phyloP scores from a whole-genome alignment of 2,113 vertebrate species.

The Podarcis cretensis region DNA sequence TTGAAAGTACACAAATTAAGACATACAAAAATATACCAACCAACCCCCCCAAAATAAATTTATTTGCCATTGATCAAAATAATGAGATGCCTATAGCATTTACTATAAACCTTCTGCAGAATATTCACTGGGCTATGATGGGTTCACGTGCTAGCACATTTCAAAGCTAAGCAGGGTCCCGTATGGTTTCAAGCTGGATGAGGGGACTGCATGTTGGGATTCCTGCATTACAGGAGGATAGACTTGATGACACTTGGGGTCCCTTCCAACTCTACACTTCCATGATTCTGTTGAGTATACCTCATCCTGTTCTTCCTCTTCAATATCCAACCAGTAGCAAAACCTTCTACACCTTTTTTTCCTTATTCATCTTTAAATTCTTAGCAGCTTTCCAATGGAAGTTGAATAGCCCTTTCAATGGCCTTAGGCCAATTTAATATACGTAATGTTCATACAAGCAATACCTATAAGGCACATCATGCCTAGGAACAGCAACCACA shows the following conservation, averaged over 20 bases:
- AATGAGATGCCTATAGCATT: background rate
- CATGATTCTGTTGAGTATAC: too few relatives aligned
- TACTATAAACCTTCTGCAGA: background rate
- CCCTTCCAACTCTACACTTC: too few relatives aligned
- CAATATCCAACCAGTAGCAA: background rate
- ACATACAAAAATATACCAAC: background rate
- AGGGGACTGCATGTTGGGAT: too few relatives aligned
- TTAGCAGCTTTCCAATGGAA: background rate
- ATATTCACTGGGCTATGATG: background rate
- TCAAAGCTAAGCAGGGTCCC: too few relatives aligned
- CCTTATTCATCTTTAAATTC: background rate
- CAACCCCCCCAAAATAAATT: background rate
- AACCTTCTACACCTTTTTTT: background rate
- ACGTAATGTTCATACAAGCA: background rate
- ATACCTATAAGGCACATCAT: background rate
- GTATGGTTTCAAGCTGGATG: too few relatives aligned
- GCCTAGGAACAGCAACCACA: too few relatives aligned
- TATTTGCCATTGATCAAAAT: background rate
- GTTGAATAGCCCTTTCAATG: background rate
- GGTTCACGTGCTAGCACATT: background rate
- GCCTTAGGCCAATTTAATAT: background rate
- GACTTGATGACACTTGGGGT: too few relatives aligned
- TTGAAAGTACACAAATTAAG: background rate
- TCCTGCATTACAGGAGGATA: too few relatives aligned
- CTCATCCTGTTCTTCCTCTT: background rate